Conservation (phyloP, 2,113 vertebrate genomes). For the Burhinus bistriatus region DNA sequence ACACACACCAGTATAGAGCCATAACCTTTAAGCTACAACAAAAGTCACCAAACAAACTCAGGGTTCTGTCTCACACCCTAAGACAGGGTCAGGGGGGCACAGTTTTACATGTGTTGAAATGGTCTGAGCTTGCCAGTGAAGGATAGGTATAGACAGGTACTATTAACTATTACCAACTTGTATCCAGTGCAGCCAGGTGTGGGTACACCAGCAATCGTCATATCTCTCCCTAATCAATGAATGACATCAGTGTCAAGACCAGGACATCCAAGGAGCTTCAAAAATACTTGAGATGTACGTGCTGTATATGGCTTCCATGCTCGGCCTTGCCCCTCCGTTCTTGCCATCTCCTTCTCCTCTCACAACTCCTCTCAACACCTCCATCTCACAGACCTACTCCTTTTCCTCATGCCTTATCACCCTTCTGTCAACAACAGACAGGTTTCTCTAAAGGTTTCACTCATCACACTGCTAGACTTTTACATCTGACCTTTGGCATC, state of each 20-base stretch:
- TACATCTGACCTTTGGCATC: background rate
- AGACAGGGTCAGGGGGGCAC: background rate
- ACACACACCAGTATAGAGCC: background rate
- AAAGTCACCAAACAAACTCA: background rate
- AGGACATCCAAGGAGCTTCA: background rate
- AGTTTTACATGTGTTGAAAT: background rate
- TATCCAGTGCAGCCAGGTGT: background rate
- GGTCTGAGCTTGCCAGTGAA: background rate
- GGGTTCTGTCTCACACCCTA: background rate
- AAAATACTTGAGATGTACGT: background rate
- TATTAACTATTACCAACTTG: background rate
- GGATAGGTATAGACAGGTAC: background rate
- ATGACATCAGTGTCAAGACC: background rate
- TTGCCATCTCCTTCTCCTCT: background rate
- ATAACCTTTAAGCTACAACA: background rate
- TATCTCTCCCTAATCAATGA: background rate
- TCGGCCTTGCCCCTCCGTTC: background rate
- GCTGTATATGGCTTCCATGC: background rate
- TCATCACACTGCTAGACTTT: background rate
- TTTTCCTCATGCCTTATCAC: background rate
- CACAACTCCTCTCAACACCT: background rate
- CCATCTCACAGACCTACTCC: background rate
- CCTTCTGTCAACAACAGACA: background rate
- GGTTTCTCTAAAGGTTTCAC: background rate
- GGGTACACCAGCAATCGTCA: background rate